Evolutionary conservation across 1,140 invertebrate genomes (phyloP).

Genomic region (Thalassaphorura encarpata): DNA sequence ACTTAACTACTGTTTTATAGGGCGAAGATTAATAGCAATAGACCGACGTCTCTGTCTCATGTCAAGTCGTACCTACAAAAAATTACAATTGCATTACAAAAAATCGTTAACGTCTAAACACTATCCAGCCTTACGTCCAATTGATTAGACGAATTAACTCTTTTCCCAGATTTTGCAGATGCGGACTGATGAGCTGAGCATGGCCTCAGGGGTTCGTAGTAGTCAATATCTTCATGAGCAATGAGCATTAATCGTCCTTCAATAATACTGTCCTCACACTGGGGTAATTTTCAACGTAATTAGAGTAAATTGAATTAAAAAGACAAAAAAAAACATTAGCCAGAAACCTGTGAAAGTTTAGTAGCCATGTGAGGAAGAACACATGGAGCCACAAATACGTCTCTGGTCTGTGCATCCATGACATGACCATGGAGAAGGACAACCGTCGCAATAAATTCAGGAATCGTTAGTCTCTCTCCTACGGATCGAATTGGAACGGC

Average conservation of each 20-base stretch:
- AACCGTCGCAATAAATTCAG: slow-evolving; percentile 20
- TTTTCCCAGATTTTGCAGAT: no score
- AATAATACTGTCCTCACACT: not conserved
- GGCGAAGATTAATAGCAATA: no score
- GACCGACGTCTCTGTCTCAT: no score
- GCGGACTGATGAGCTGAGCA: no score
- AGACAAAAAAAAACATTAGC: not conserved
- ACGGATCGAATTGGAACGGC: slow-evolving; percentile 31
- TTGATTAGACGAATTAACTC: no score
- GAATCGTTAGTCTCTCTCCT: slow-evolving; percentile 16
- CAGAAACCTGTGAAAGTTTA: not conserved
- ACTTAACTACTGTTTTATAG: no score
- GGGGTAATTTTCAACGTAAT: not conserved
- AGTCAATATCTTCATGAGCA: not conserved
- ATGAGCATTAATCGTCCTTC: not conserved
- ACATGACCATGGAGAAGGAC: slow-evolving; percentile 25
- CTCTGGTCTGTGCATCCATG: slow-evolving; percentile 7
- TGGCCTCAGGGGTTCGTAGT: no score
- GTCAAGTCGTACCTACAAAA: no score
- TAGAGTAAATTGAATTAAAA: not conserved
- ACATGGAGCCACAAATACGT: slow-evolving; percentile 22
- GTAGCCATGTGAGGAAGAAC: slow-evolving; percentile 17
- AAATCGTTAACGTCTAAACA: no score
- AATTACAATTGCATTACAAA: no score
- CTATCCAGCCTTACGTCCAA: no score